phyloP scores from a whole-genome alignment of 2,113 vertebrate genomes.

The Peromyscus leucopus region DNA sequence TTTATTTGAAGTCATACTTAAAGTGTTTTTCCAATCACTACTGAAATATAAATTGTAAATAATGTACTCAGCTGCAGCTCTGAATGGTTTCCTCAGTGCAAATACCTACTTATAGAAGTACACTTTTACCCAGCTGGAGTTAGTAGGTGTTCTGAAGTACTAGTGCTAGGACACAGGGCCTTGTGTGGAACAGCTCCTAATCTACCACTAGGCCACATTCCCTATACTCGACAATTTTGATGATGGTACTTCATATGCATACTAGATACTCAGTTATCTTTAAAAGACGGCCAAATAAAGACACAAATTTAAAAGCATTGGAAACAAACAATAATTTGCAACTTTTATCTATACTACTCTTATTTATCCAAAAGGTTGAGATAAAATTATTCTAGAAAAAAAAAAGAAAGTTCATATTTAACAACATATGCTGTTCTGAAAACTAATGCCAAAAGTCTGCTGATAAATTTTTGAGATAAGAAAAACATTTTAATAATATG shows the following conservation, averaged over 20 bases:
- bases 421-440: conserved; percentile 57
- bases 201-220: not conserved
- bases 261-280: conserved; percentile 53
- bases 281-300: conserved; percentile 8
- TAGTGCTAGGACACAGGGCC: not conserved
- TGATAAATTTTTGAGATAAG: conserved; percentile 58
- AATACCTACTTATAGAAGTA: conserved; percentile 51
- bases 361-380: conserved; percentile 72
- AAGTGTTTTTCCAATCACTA: conserved; percentile 56
- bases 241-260: not conserved
- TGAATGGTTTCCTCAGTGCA: not conserved
- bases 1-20: conserved; percentile 45
- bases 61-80: conserved; percentile 25
- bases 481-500: conserved; percentile 54
- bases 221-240: not conserved
- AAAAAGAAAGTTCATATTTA: conserved; percentile 71
- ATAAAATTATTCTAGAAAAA: conserved; percentile 65
- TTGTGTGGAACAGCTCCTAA: not conserved
- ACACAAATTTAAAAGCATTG: conserved; percentile 68
- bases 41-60: conserved; percentile 53
- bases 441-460: conserved; percentile 66
- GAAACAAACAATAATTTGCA: conserved; percentile 71
- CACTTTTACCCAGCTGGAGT: not conserved
- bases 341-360: conserved; percentile 70
- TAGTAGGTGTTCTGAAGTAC: not conserved